A percentile compares a stretch with the other conserved stretches of the same genome.
These are phyloP conservation scores for Romanogobio albipinnatus DNA, from an alignment of 2,113 vertebrate species.

Conservation along the genomic window DNA sequence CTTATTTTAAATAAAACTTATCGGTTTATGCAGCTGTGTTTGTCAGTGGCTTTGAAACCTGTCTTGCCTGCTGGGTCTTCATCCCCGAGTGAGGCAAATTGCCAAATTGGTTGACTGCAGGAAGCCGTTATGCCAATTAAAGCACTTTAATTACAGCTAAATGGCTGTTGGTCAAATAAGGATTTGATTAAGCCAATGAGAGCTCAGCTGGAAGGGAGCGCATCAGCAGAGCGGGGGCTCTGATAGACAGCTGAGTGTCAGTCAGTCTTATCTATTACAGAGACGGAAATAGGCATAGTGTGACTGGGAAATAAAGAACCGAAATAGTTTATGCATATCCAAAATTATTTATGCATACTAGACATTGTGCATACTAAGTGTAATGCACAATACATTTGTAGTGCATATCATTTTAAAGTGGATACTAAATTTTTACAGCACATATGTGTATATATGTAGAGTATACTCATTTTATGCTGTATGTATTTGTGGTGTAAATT, in stretches of 20 bases:
- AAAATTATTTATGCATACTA: neutral
- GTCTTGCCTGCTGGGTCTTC: constrained; percentile 41
- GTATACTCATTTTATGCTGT: too few species aligned
- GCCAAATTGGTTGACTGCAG: constrained; percentile 47
- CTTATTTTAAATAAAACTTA: constrained; percentile 41
- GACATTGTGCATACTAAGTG: neutral
- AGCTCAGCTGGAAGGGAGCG: constrained; percentile 39
- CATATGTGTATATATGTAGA: too few species aligned
- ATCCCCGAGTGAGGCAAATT: constrained; percentile 39
- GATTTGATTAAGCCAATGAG: constrained; percentile 53
- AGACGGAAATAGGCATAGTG: neutral
- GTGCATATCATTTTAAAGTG: neutral
- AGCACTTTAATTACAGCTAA: constrained; percentile 50
- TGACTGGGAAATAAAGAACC: constrained; percentile 1
- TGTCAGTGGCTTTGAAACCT: constrained; percentile 35
- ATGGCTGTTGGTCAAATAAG: constrained; percentile 53
- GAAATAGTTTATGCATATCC: neutral
- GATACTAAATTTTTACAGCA: neutral
- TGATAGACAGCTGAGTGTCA: constrained; percentile 26
- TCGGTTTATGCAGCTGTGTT: constrained; percentile 46
- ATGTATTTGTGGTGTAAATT: neutral
- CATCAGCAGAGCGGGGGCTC: neutral
- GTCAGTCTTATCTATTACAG: constrained; percentile 29
- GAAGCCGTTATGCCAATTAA: constrained; percentile 54
- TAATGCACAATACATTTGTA: neutral